These are phyloP conservation scores for Acanthosepion pharaonis DNA, from an alignment of 2,888 invertebrate genomes.

Conservation along the genomic window DNA sequence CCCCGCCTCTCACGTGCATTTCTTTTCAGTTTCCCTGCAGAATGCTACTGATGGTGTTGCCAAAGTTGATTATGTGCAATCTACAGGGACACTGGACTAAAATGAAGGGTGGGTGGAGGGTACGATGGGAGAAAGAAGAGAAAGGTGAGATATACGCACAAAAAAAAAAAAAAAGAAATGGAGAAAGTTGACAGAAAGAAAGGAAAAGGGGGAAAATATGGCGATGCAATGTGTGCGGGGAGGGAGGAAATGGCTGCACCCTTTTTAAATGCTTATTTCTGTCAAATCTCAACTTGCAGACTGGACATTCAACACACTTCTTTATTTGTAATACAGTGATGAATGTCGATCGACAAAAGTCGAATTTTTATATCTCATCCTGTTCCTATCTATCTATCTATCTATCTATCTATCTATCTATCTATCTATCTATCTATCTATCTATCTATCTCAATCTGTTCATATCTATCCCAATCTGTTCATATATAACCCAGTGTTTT, in stretches of 20 bases:
- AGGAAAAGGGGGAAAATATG: background rate
- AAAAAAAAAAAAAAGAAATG: background rate
- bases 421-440: background rate
- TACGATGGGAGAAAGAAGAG: fast-evolving
- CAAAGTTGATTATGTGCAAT: background rate
- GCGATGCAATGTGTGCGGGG: fast-evolving
- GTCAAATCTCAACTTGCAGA: background rate
- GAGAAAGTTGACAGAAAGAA: background rate
- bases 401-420: background rate
- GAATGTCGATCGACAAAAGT: background rate
- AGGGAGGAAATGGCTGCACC: background rate
- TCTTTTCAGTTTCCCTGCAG: background rate
- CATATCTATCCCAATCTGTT: no score
- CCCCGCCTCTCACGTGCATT: background rate
- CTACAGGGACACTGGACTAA: background rate
- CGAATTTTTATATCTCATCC: background rate
- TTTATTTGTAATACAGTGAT: background rate
- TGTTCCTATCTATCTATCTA: background rate
- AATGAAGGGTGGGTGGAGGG: background rate
- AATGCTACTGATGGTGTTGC: background rate
- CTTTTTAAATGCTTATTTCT: background rate
- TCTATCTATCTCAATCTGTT: no score
- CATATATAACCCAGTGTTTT: no score
- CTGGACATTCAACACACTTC: background rate
- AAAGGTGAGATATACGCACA: no score